Conservation (phyloP, 2,888 invertebrate species). For the Cephonodes hylas region DNA sequence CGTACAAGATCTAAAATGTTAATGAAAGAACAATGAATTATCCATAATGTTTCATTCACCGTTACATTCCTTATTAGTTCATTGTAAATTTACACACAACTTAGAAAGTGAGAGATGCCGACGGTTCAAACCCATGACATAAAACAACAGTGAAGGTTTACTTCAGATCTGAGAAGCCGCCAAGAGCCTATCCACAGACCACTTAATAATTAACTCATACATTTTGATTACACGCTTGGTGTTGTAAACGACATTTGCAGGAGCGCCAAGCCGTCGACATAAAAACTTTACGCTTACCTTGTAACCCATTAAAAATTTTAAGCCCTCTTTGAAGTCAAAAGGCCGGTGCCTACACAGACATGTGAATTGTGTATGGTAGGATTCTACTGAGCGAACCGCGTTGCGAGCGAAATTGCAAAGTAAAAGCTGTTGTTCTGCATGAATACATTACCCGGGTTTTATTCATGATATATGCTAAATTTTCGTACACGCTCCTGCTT, state of each 20-base stretch:
- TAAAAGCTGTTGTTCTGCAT: slow-evolving; percentile 17
- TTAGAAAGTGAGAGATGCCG: too few species aligned
- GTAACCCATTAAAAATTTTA: slow-evolving; percentile 4
- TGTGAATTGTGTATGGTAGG: neutral
- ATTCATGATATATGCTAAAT: slow-evolving; percentile 8
- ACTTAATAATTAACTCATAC: slow-evolving; percentile 6
- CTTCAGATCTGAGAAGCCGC: too few species aligned
- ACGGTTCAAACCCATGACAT: too few species aligned
- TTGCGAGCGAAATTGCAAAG: slow-evolving; percentile 13
- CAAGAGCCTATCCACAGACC: neutral
- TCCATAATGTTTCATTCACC: too few species aligned
- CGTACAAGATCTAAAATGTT: too few species aligned
- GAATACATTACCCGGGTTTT: slow-evolving; percentile 12
- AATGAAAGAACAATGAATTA: too few species aligned
- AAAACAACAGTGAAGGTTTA: too few species aligned
- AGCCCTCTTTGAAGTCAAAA: slow-evolving; percentile 10
- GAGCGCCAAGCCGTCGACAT: neutral
- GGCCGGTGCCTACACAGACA: slow-evolving; percentile 3
- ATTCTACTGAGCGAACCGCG: slow-evolving; percentile 4
- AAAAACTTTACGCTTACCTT: slow-evolving; percentile 7
- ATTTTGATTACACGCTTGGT: neutral
- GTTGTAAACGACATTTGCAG: neutral
- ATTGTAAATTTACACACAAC: too few species aligned
- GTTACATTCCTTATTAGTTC: too few species aligned
- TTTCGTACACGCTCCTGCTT: neutral